Evolutionary conservation across 1,140 invertebrate genomes (phyloP).

Genomic region (Proctacanthus coquilletti): DNA sequence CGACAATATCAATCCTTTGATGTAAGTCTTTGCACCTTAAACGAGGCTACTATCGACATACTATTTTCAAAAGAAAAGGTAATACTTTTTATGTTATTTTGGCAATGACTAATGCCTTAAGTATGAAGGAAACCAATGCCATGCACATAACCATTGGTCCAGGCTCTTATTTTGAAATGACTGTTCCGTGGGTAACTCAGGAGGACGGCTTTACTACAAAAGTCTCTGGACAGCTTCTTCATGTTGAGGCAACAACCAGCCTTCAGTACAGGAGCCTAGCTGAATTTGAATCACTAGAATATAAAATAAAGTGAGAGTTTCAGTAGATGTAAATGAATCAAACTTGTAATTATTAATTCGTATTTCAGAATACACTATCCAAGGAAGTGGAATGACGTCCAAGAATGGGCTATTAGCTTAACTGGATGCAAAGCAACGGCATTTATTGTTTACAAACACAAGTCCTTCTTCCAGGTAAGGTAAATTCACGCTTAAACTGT

Average conservation of each 20-base stretch:
- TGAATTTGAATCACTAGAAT: slow-evolving; percentile 89
- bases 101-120: slow-evolving; percentile 5
- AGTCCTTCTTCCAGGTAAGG: slow-evolving; percentile 75
- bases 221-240: slow-evolving; percentile 81
- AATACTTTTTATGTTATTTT: slow-evolving; percentile 7
- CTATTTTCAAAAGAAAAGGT: slow-evolving; percentile 87
- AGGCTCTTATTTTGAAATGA: slow-evolving; percentile 88
- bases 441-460: slow-evolving; percentile 84
- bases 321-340: background rate
- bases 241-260: slow-evolving; percentile 89
- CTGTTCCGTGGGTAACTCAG: slow-evolving; percentile 82
- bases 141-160: slow-evolving; percentile 86
- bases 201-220: slow-evolving; percentile 77
- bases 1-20: slow-evolving; percentile 83
- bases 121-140: slow-evolving; percentile 72
- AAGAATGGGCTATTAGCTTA: slow-evolving; percentile 78
- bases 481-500: slow-evolving; percentile 7
- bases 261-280: slow-evolving; percentile 80
- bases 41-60: slow-evolving; percentile 87
- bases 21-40: slow-evolving; percentile 75
- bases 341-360: background rate
- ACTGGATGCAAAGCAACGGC: slow-evolving; percentile 88
- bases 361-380: slow-evolving; percentile 53
- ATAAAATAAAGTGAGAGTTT: slow-evolving; percentile 53
- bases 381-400: slow-evolving; percentile 85